These are phyloP conservation scores for Eilema depressum DNA, from an alignment of 2,888 invertebrate species.

Conservation along the genomic window DNA sequence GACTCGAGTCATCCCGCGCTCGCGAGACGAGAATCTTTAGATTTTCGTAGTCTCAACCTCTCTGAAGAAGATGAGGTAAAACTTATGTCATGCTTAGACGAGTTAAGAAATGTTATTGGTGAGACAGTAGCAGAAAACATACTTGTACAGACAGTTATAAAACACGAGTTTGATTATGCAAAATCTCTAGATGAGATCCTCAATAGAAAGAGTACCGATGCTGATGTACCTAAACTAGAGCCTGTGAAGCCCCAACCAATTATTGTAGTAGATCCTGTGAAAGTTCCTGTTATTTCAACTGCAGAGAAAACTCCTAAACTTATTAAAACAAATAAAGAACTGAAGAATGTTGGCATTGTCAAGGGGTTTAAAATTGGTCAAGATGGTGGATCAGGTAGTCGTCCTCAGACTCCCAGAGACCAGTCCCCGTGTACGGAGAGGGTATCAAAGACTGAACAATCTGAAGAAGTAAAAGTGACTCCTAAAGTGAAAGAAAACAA, in stretches of 20 bases:
- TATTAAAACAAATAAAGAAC: slow-evolving; percentile 79
- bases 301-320: slow-evolving; percentile 70
- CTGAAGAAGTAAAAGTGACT: slow-evolving; percentile 76
- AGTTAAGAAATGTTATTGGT: slow-evolving; percentile 93
- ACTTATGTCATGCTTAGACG: slow-evolving; percentile 94
- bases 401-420: slow-evolving; percentile 87
- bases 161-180: slow-evolving; percentile 91
- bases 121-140: slow-evolving; percentile 91
- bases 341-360: slow-evolving; percentile 72
- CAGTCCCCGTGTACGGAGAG: slow-evolving; percentile 90
- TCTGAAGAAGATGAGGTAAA: slow-evolving; percentile 91
- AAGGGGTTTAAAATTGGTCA: slow-evolving; percentile 88
- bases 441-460: slow-evolving; percentile 69
- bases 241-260: slow-evolving; percentile 57
- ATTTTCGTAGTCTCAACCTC: slow-evolving; percentile 82
- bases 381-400: slow-evolving; percentile 62
- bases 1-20: slow-evolving; percentile 56
- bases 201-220: slow-evolving; percentile 67
- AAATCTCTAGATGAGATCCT: slow-evolving; percentile 92
- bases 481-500: slow-evolving; percentile 85
- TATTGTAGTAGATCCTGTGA: slow-evolving; percentile 63
- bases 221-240: slow-evolving; percentile 52
- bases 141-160: slow-evolving; percentile 91
- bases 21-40: slow-evolving; percentile 79
- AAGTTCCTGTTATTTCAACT: slow-evolving; percentile 62